A percentile compares a stretch with the other conserved stretches of the same genome.
These are phyloP conservation scores for Aphaenogaster floridana DNA, from an alignment of 1,140 invertebrate species.

Conservation along the genomic window DNA sequence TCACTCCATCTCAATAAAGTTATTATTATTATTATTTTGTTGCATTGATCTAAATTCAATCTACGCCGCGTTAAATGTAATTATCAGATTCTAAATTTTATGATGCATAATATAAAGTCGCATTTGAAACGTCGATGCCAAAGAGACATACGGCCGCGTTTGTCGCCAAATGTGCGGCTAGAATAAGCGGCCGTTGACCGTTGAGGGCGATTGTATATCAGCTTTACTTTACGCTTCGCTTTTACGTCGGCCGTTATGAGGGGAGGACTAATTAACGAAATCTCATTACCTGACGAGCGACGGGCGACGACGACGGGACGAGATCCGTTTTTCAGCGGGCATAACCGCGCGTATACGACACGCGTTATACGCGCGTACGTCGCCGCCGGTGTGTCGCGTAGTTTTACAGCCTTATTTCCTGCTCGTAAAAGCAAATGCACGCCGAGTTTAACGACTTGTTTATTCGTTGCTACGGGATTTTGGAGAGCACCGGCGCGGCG, in stretches of 20 bases:
- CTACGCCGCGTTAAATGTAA: neutral
- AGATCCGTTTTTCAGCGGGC: constrained; percentile 20
- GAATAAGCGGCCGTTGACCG: neutral
- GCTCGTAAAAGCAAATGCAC: constrained; percentile 59
- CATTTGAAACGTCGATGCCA: neutral
- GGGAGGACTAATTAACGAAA: constrained; percentile 48
- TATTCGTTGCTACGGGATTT: constrained; percentile 50
- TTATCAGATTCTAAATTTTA: neutral
- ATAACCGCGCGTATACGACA: neutral
- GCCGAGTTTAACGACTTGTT: constrained; percentile 58
- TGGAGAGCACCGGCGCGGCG: constrained; percentile 5
- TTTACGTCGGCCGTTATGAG: neutral
- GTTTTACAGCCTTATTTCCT: constrained; percentile 58
- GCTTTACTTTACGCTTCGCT: neutral
- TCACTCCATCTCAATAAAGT: no score
- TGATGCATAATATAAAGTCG: neutral
- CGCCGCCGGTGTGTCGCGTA: constrained; percentile 22
- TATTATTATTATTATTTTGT: neutral
- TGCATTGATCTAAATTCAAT: neutral
- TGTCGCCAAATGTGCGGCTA: neutral
- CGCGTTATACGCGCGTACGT: neutral
- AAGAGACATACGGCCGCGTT: neutral
- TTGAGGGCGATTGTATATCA: neutral
- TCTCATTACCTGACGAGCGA: constrained; percentile 28
- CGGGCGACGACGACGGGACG: neutral